Evolutionary conservation across 2,888 invertebrate species (phyloP), one percentile per base, ranked within the genome.

Genomic region (Diarsia dahlii): DNA sequence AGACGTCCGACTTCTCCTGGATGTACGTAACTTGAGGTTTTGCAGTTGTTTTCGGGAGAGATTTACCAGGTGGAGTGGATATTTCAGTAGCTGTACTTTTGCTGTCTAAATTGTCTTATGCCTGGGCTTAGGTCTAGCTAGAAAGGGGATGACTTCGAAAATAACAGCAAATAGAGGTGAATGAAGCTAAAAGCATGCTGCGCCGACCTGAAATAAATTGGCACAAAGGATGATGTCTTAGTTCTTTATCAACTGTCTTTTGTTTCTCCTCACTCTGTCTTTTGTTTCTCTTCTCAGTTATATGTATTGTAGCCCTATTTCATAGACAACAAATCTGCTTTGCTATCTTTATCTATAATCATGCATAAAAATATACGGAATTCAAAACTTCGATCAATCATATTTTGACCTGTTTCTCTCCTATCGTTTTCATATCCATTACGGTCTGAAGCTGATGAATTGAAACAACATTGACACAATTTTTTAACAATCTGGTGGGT

Each of bases 401-500:
- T 81, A n/a, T n/a, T n/a, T 56, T 15, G 85, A 77, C 82, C 82
- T 71, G 80, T 76, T 64, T 78, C 45, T 78, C 45, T 66, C 63
- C 4, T 78, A 74, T 84, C 69, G 46, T 52, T 71, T 66, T 20
- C 52, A 62, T 67, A 72, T 75, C 45, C 66, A 72, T 84, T 84
- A 74, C 62, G 50, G 34, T 52, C 28, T 18, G 64, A 67, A 66
- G 67, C 1, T 72, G 56, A 78, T 86, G 70, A 76, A 86, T 86
- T 85, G 85, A 87, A 77, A 74, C 52, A 83, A 74, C 83, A 83
- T 85, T 85, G 86, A 83, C 86, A 86, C 74, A 79, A 64, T 83
- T 87, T 52, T 79, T 79, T 84, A 65, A 75, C 72, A 63, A 69
- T 78, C 60, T 68, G 66, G 39, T 39, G 39, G 39, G 1, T 60